Conservation (phyloP, 2,113 vertebrate species). For the Tiliqua scincoides region DNA sequence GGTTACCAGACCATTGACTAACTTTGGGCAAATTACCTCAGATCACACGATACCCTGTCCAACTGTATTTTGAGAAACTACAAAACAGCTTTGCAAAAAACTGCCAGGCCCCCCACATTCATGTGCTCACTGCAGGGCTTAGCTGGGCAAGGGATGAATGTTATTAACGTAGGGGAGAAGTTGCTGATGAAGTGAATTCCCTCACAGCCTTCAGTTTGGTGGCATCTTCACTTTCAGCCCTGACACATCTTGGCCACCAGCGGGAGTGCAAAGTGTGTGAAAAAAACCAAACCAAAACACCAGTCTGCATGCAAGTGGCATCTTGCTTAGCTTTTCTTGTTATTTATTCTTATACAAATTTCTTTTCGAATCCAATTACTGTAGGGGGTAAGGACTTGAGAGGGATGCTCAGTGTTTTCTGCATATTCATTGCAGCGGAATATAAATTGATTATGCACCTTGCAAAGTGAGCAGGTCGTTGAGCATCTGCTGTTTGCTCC, state of each 20-base stretch:
- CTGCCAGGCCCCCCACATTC: background rate
- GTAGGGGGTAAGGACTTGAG: background rate
- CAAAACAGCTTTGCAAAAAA: background rate
- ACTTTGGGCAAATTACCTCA: background rate
- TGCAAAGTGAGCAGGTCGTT: background rate
- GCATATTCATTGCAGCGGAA: background rate
- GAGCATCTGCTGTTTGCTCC: background rate
- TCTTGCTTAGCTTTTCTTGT: background rate
- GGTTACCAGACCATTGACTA: background rate
- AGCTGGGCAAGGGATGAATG: background rate
- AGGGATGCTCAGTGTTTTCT: background rate
- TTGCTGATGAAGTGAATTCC: slow-evolving; percentile 12
- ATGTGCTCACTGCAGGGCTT: background rate
- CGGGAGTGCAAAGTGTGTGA: background rate
- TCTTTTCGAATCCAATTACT: background rate
- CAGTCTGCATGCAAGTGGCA: background rate
- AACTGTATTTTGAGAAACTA: background rate
- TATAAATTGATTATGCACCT: background rate
- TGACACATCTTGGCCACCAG: background rate
- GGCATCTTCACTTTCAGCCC: slow-evolving; percentile 1
- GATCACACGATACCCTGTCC: background rate
- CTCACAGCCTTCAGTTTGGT: background rate
- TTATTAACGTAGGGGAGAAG: slow-evolving; percentile 15
- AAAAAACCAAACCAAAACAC: background rate
- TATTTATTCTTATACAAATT: background rate